Conservation (phyloP, 1,140 invertebrate genomes). For the Penaeus vannamei region DNA sequence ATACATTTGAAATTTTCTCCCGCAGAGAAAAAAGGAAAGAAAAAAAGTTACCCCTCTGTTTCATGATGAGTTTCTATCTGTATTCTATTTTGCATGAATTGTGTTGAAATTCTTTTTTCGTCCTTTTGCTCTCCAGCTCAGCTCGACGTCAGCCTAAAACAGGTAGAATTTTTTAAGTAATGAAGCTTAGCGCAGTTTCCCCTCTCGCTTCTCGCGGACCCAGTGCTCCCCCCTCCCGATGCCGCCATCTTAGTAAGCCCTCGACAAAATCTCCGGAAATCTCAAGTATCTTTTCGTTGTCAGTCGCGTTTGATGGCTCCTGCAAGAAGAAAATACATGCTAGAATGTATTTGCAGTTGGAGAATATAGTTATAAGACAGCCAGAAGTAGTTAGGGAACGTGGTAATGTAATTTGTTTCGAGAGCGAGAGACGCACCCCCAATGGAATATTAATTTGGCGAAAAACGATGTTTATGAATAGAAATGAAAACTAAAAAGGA, state of each 20-base stretch:
- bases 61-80: conserved; percentile 62
- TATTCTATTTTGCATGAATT: conserved; percentile 64
- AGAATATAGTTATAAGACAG: conserved; percentile 24
- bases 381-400: not conserved
- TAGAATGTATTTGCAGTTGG: not conserved
- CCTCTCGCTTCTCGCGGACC: too few relatives aligned
- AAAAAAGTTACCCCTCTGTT: conserved; percentile 56
- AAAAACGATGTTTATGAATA: too few relatives aligned
- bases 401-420: conserved; percentile 58
- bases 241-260: not conserved
- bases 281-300: not conserved
- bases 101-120: conserved; percentile 53
- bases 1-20: conserved; percentile 64
- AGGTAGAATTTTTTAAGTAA: conserved; percentile 59
- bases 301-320: not conserved
- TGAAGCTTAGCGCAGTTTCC: conserved; percentile 22
- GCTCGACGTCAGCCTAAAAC: conserved; percentile 56
- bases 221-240: not conserved
- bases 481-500: too few relatives aligned
- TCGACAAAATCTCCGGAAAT: not conserved
- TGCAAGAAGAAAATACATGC: not conserved
- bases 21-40: conserved; percentile 31
- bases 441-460: conserved; percentile 52
- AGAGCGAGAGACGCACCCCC: conserved; percentile 48
- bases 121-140: conserved; percentile 43